Conservation (phyloP, 2,888 invertebrate species). For the Drosophila mayaguana region DNA sequence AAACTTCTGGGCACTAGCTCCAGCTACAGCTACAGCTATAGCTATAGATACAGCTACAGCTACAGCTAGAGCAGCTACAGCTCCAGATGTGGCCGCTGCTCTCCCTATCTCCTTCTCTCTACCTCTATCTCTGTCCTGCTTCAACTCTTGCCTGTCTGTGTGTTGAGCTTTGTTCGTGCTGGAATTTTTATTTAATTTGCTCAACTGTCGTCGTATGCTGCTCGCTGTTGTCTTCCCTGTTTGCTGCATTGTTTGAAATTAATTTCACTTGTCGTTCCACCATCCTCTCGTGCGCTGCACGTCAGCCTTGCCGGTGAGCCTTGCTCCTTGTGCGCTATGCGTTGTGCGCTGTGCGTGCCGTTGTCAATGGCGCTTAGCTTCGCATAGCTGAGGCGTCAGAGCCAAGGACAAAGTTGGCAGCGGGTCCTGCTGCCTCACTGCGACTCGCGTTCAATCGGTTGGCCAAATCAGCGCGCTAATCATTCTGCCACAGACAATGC, state of each 20-base stretch:
- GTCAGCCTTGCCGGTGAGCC: constrained; percentile 28
- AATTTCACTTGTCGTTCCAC: constrained; percentile 73
- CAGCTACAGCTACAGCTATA: constrained; percentile 4
- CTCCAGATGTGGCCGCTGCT: not conserved
- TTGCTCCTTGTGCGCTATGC: not conserved
- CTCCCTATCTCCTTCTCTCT: not conserved
- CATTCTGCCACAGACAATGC: constrained; percentile 57
- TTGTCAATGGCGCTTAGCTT: constrained; percentile 70
- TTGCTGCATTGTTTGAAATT: constrained; percentile 80
- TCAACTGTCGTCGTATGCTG: constrained; percentile 56
- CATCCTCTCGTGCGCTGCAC: constrained; percentile 5
- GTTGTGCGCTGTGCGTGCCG: constrained; percentile 61
- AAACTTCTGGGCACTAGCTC: constrained; percentile 44
- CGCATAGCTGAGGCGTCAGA: constrained; percentile 63
- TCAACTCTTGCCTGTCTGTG: constrained; percentile 26
- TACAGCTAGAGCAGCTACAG: constrained; percentile 2
- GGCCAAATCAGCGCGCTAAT: constrained; percentile 78
- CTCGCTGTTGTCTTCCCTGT: constrained; percentile 68
- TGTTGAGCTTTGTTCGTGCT: constrained; percentile 52
- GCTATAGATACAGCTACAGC: not conserved
- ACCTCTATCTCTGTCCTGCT: not conserved
- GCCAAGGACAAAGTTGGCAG: constrained; percentile 54
- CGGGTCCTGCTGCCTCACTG: constrained; percentile 22
- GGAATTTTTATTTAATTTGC: constrained; percentile 79
- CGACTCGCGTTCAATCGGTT: constrained; percentile 57